Evolutionary conservation across 2,888 invertebrate genomes (phyloP), one percentile per base, ranked within the genome.

Genomic region (Lycaena phlaeas): DNA sequence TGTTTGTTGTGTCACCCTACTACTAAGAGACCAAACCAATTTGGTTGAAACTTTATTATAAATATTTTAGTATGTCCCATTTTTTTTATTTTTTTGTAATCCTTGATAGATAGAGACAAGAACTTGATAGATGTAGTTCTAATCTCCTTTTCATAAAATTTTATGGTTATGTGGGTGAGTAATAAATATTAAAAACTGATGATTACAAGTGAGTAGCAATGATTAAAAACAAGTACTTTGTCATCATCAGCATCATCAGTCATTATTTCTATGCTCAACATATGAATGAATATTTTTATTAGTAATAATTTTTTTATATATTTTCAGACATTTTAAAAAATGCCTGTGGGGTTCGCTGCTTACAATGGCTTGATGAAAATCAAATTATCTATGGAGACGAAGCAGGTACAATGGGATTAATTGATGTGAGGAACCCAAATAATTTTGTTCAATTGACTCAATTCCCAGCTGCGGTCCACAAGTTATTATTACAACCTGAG

Each of bases 341-440:
- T 49, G 56, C 74, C 37, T 75, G 79, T 54, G 68, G 73, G 14
- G 57, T 82, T 12, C 67, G 82, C 18, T 79, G 77, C 48, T 52
- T 82, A 31, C 64, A 70, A 45, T 85, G 85, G 85, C 28, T 76
- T 6, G 69, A 79, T 48, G 78, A 79, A 37, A 65, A 75, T 48
- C 54, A 56, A 41, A 39, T 85, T 39, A 41, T 78, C n/a, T 69
- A 62, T 53, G 85, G 85, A 2, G 82, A 82, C 52, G 85, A 85
- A 51, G 75, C 75, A 4, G 85, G 85, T 2, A 48, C 60, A 1
- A 46, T 85, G 11, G 59, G 59, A 44, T 42, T 74, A 22, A 48
- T 75, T 40, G 82, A 85, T 53, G 48, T 70, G 7, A 66, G 84
- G 42, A 69, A 68, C 44, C 52, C 68, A n/a, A 62, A 59, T 14